Conservation (phyloP, 37 sponge, comb jelly and placozoan species). For the Axinella damicornis region DNA sequence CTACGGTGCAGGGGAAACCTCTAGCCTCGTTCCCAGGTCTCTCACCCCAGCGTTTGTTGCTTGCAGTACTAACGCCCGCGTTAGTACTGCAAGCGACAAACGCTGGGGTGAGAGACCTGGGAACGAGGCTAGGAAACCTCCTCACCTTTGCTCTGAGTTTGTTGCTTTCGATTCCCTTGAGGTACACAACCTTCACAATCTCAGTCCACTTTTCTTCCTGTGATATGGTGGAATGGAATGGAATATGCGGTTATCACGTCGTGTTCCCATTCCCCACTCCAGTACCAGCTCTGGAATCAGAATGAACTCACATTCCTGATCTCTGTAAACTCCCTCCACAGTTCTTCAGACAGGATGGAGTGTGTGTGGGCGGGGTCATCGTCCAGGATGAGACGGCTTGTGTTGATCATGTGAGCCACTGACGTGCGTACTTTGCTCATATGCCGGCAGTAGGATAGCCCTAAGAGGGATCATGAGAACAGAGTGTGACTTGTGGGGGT, state of each 20-base stretch:
- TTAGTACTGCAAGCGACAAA: not conserved
- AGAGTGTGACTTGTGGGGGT: not conserved
- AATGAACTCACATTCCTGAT: slow-evolving; percentile 26
- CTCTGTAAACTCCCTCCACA: slow-evolving; percentile 46
- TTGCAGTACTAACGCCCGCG: no score
- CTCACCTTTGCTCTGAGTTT: slow-evolving; percentile 73
- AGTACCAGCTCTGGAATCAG: no score
- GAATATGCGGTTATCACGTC: not conserved
- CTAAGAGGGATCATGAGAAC: slow-evolving; percentile 30
- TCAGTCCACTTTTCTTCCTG: slow-evolving; percentile 26
- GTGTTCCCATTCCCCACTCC: no score
- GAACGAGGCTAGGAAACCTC: not conserved
- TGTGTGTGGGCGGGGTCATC: not conserved
- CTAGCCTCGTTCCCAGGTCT: no score
- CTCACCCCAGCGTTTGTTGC: no score
- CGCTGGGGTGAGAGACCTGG: not conserved
- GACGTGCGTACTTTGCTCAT: slow-evolving; percentile 66
- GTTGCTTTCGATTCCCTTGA: slow-evolving; percentile 62
- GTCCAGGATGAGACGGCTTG: not conserved
- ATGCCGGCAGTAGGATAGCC: slow-evolving; percentile 93
- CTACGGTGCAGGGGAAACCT: no score
- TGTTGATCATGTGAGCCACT: slow-evolving; percentile 76
- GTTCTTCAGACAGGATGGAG: not conserved
- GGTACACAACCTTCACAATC: slow-evolving; percentile 65
- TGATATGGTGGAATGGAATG: not conserved